Conservation (phyloP, 2,797 vertebrate species). For the Pelobates cultripes region DNA sequence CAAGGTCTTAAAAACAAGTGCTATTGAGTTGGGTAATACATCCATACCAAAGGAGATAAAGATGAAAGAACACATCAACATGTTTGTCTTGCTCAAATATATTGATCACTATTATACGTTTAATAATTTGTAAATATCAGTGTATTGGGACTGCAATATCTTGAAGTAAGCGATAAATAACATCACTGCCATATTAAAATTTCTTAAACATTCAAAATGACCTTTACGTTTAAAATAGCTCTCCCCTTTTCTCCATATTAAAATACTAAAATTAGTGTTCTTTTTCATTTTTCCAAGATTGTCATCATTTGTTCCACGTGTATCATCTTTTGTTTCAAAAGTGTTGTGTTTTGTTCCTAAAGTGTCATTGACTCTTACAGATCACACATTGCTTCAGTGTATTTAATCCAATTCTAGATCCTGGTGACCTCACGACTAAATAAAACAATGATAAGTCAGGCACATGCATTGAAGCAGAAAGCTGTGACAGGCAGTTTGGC, state of each 20-base stretch:
- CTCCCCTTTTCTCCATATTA: background rate
- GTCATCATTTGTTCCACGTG: background rate
- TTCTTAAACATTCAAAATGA: background rate
- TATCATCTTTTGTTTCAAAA: too few species aligned
- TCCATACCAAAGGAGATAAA: too few species aligned
- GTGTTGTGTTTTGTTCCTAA: too few species aligned
- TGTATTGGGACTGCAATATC: background rate
- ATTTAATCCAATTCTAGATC: background rate
- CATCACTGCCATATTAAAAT: background rate
- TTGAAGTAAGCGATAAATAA: background rate
- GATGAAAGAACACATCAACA: too few species aligned
- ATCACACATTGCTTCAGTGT: background rate
- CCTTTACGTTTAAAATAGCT: background rate
- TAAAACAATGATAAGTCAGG: background rate
- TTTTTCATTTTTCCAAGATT: background rate
- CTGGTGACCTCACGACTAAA: background rate
- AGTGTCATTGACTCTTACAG: background rate
- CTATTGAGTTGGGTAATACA: too few species aligned
- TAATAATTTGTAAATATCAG: background rate
- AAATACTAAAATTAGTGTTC: background rate
- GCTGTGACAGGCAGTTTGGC: background rate
- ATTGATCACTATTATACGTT: too few species aligned
- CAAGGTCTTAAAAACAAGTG: too few species aligned
- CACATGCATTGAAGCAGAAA: slow-evolving; percentile 1
- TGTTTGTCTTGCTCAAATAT: too few species aligned